Evolutionary conservation across 2,113 vertebrate species (phyloP).

Genomic region (Gracilinanus agilis): DNA sequence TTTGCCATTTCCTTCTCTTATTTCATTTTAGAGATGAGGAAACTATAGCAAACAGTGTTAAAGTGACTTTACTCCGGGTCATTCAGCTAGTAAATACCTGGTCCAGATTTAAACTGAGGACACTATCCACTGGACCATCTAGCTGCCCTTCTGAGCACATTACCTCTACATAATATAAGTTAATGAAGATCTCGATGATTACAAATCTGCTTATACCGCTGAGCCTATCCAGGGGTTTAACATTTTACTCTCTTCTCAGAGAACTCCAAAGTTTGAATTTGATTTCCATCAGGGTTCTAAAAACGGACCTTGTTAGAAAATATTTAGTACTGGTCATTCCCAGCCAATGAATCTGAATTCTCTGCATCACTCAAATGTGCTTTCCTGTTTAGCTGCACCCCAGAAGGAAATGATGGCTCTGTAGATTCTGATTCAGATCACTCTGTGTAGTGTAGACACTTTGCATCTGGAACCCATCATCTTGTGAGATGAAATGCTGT

Average conservation of each 20-base stretch:
- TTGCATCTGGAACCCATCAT: not conserved
- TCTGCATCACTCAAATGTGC: too few species aligned
- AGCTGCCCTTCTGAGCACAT: not conserved
- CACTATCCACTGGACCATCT: not conserved
- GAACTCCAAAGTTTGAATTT: not conserved
- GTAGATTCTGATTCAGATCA: accelerated
- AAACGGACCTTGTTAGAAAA: not conserved
- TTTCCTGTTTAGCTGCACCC: not conserved
- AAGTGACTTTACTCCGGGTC: not conserved
- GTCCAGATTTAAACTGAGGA: not conserved
- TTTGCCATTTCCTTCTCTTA: not conserved
- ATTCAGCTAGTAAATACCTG: not conserved
- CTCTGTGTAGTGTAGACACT: accelerated
- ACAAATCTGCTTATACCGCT: not conserved
- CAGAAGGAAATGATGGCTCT: not conserved
- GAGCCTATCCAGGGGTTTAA: not conserved
- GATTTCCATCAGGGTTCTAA: not conserved
- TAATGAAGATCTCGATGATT: not conserved
- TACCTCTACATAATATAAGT: not conserved
- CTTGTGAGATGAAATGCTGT: not conserved
- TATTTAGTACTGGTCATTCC: not conserved
- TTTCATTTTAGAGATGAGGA: not conserved
- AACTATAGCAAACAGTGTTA: not conserved
- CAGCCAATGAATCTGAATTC: not conserved
- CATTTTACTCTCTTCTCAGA: not conserved